A percentile compares a stretch with the other conserved stretches of the same genome.
Conservation (phyloP, 2,888 invertebrate genomes). For the Aphidoletes aphidimyza region DNA sequence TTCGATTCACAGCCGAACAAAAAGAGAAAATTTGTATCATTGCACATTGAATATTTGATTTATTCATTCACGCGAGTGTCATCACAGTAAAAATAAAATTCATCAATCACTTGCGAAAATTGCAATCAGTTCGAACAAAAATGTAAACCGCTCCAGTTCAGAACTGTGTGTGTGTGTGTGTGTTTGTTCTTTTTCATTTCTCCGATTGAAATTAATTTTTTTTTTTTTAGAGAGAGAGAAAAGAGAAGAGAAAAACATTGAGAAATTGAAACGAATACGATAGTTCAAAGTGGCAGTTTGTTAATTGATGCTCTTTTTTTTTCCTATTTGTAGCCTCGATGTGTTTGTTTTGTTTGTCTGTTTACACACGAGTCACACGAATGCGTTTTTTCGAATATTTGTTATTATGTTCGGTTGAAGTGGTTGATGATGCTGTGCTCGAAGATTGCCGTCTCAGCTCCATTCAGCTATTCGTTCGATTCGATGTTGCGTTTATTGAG, state of each 20-base stretch:
- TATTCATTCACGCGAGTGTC: not conserved
- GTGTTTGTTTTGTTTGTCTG: too few species aligned
- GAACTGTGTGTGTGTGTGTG: not conserved
- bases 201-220: too few species aligned
- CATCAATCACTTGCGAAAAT: constrained; percentile 28
- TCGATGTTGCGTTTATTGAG: constrained; percentile 64
- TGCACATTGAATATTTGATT: not conserved
- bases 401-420: constrained; percentile 56
- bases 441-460: constrained; percentile 64
- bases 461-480: constrained; percentile 67
- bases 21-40: too few species aligned
- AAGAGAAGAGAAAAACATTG: not conserved
- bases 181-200: too few species aligned
- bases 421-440: constrained; percentile 56
- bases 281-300: not conserved
- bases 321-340: too few species aligned
- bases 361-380: constrained; percentile 45
- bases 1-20: constrained; percentile 39
- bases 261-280: not conserved
- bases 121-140: not conserved
- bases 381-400: constrained; percentile 36
- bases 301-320: not conserved
- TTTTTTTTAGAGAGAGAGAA: not conserved
- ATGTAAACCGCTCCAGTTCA: not conserved
- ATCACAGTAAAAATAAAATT: not conserved